These are phyloP conservation scores for Eurytoma californica DNA, from an alignment of 2,888 invertebrate genomes.

Conservation along the genomic window DNA sequence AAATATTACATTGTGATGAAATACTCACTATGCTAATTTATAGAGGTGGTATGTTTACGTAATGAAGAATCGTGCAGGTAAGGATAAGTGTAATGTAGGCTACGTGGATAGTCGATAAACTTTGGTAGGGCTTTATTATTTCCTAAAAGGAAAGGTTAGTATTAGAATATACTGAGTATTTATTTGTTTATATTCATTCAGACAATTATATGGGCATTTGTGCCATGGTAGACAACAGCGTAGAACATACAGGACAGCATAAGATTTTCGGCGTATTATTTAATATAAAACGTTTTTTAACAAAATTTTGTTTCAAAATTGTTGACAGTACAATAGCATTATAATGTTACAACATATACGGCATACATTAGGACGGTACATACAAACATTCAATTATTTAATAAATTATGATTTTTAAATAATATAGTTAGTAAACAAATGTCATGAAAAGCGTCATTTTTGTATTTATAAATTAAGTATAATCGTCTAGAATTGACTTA, in stretches of 20 bases:
- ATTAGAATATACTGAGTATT: neutral
- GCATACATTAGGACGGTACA: too few species aligned
- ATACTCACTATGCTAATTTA: neutral
- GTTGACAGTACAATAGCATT: too few species aligned
- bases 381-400: too few species aligned
- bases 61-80: neutral
- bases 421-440: neutral
- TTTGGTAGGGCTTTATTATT: conserved; percentile 1
- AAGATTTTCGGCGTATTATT: too few species aligned
- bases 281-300: too few species aligned
- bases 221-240: neutral
- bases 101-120: neutral
- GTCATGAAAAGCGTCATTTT: neutral
- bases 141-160: neutral
- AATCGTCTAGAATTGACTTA: conserved; percentile 66
- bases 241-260: too few species aligned
- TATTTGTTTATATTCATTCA: neutral
- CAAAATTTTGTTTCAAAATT: too few species aligned
- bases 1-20: neutral
- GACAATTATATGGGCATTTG: neutral
- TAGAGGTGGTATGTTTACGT: neutral
- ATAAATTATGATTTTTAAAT: too few species aligned
- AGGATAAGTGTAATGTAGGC: neutral
- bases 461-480: conserved; percentile 4
- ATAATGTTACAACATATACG: too few species aligned